Percentiles rank a stretch among this genome's conserved stretches.
Conservation (phyloP, 2,113 vertebrate genomes). For the Antigone vipio region DNA sequence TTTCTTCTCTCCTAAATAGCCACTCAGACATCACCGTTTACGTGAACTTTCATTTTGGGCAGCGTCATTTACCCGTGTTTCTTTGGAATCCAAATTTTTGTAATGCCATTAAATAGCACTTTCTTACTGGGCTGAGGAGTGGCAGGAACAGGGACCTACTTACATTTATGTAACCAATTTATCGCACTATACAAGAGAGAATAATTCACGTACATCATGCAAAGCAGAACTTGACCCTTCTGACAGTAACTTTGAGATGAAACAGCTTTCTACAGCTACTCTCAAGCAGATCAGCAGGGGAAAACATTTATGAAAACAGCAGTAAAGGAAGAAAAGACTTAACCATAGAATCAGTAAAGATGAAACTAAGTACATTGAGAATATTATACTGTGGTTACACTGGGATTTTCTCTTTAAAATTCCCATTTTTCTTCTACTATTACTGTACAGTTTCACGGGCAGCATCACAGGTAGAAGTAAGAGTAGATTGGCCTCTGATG, state of each 20-base stretch:
- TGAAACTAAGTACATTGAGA: neutral
- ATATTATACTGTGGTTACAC: neutral
- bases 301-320: neutral
- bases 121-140: neutral
- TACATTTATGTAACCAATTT: neutral
- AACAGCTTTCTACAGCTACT: neutral
- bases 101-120: neutral
- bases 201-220: neutral
- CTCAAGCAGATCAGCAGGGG: neutral
- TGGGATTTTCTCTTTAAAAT: neutral
- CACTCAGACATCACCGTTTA: neutral
- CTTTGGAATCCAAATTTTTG: neutral
- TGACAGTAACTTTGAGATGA: neutral
- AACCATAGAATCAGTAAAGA: neutral
- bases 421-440: rapidly evolving
- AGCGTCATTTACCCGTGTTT: rapidly evolving
- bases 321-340: neutral
- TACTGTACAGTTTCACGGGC: neutral
- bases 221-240: neutral
- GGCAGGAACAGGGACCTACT: neutral
- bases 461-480: neutral
- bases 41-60: neutral
- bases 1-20: neutral
- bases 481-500: rapidly evolving
- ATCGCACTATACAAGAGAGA: neutral